Evolutionary conservation across 2,113 vertebrate genomes (phyloP).

Genomic region (Crotalus horridus): DNA sequence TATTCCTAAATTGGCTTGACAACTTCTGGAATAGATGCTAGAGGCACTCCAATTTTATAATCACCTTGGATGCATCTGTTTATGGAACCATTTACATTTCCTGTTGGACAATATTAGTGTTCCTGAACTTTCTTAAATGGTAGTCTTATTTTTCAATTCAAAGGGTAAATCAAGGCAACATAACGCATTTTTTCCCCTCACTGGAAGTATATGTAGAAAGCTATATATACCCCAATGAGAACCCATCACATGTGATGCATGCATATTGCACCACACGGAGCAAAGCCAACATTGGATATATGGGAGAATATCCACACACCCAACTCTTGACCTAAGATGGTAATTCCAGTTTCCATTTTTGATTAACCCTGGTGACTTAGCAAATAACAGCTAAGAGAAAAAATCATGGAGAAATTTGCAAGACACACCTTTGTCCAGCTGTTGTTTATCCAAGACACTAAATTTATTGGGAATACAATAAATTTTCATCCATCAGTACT

Average conservation of each 20-base stretch:
- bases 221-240: not conserved
- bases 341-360: not conserved
- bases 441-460: not conserved
- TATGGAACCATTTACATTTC: not conserved
- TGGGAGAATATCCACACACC: not conserved
- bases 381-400: not conserved
- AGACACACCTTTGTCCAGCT: not conserved
- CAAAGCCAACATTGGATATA: not conserved
- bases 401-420: not conserved
- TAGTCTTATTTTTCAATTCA: not conserved
- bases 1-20: not conserved
- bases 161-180: not conserved
- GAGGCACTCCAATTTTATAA: not conserved
- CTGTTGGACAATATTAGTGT: not conserved
- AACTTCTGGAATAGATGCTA: not conserved
- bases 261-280: not conserved
- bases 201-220: not conserved
- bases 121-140: not conserved
- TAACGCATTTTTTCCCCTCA: not conserved
- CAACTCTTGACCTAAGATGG: not conserved
- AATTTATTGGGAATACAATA: constrained; percentile 4
- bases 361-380: not conserved
- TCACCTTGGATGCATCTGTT: not conserved
- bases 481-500: not conserved
- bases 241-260: not conserved